Percentiles rank a stretch among this genome's conserved stretches.
phyloP scores from a whole-genome alignment of 2,797 vertebrate species.

The Pipistrellus nathusii region DNA sequence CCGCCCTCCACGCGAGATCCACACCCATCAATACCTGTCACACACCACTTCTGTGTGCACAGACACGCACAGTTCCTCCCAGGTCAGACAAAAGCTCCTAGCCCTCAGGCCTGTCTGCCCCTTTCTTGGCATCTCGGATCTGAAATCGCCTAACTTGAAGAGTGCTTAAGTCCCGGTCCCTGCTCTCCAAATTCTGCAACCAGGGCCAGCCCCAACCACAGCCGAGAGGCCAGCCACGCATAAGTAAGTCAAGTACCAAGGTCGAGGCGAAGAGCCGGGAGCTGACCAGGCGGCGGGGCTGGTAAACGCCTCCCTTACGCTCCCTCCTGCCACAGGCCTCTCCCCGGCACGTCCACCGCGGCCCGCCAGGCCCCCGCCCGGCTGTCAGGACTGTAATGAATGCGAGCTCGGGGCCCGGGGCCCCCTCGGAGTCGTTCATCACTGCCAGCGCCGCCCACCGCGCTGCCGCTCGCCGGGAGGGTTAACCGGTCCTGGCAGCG shows the following conservation, averaged over 20 bases:
- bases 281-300: neutral
- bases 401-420: slow-evolving; percentile 84
- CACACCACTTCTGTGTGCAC: neutral
- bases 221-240: neutral
- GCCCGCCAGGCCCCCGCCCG: neutral
- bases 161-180: neutral
- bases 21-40: slow-evolving; percentile 39
- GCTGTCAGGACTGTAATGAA: slow-evolving; percentile 89
- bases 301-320: slow-evolving; percentile 10
- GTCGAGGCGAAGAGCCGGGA: neutral
- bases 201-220: neutral
- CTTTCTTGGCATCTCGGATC: slow-evolving; percentile 43
- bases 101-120: neutral
- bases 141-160: slow-evolving; percentile 34
- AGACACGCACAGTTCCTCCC: neutral
- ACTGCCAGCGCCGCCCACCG: slow-evolving; percentile 88
- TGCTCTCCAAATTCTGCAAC: slow-evolving; percentile 16
- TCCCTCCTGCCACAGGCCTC: slow-evolving; percentile 47
- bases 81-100: neutral
- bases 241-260: slow-evolving; percentile 42
- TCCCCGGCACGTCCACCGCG: slow-evolving; percentile 65
- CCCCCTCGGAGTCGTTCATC: slow-evolving; percentile 81
- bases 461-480: slow-evolving; percentile 46
- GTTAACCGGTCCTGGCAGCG: slow-evolving; percentile 68
- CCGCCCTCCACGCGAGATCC: neutral